These are phyloP conservation scores for Oceanites oceanicus DNA, from an alignment of 2,113 vertebrate species.

Conservation along the genomic window DNA sequence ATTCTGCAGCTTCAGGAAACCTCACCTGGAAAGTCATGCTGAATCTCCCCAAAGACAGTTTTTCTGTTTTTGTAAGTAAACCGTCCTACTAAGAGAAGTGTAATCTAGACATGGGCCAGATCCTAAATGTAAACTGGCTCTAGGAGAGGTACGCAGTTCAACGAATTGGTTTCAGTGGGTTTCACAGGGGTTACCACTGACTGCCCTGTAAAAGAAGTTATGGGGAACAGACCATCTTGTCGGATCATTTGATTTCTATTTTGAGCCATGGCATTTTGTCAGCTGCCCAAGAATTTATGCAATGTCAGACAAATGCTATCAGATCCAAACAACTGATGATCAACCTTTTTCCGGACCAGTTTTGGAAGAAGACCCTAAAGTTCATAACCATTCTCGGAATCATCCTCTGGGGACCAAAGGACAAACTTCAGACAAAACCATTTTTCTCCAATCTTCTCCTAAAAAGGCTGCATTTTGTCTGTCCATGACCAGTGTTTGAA, in stretches of 20 bases:
- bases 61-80: background rate
- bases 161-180: accelerated
- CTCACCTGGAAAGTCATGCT: background rate
- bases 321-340: background rate
- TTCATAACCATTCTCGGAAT: background rate
- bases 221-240: background rate
- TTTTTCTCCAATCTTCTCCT: background rate
- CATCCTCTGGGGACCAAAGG: background rate
- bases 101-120: background rate
- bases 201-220: background rate
- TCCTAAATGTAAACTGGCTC: background rate
- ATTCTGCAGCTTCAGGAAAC: background rate
- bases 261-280: conserved; percentile 2
- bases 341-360: background rate
- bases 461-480: background rate
- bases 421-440: background rate
- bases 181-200: background rate
- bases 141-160: background rate
- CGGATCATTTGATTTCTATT: background rate
- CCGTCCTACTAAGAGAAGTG: background rate
- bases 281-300: background rate
- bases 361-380: background rate
- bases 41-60: background rate
- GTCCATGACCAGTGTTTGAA: background rate
- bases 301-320: background rate